Evolutionary conservation across 2,113 vertebrate species (phyloP).

Genomic region (Cyprinodon tularosa): DNA sequence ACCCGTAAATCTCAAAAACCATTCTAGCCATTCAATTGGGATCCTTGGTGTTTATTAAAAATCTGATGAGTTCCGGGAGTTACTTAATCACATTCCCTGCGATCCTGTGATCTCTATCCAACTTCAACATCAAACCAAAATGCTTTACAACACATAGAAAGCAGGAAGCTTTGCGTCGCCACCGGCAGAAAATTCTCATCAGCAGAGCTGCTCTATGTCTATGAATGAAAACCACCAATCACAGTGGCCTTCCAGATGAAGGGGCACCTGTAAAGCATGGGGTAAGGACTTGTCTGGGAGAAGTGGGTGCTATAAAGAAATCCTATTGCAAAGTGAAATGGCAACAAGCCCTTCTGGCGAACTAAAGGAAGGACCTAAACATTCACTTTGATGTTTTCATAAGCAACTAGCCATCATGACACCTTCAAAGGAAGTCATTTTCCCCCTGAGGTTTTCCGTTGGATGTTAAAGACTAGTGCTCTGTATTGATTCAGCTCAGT

Average conservation of each 20-base stretch:
- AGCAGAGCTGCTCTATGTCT: background rate
- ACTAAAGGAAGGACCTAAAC: slow-evolving; percentile 40
- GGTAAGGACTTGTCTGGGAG: background rate
- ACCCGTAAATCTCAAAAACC: background rate
- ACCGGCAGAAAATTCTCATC: background rate
- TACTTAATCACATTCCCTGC: no score
- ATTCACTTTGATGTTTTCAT: slow-evolving; percentile 65
- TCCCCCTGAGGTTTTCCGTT: slow-evolving; percentile 40
- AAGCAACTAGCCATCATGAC: slow-evolving; percentile 41
- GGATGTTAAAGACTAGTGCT: slow-evolving; percentile 29
- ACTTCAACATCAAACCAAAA: no score
- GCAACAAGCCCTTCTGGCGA: slow-evolving; percentile 35
- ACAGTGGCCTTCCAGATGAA: background rate
- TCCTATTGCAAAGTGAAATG: slow-evolving; percentile 34
- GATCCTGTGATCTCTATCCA: no score
- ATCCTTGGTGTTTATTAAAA: background rate
- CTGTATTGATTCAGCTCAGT: slow-evolving; percentile 15
- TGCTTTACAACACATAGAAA: background rate
- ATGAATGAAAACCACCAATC: background rate
- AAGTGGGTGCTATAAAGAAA: slow-evolving; percentile 23
- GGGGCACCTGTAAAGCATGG: background rate
- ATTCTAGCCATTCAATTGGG: background rate
- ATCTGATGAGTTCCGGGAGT: background rate
- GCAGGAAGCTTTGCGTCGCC: background rate
- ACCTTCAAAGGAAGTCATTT: slow-evolving; percentile 59